These are phyloP conservation scores for Euplagia quadripunctaria DNA, from an alignment of 2,888 invertebrate genomes.

Conservation along the genomic window DNA sequence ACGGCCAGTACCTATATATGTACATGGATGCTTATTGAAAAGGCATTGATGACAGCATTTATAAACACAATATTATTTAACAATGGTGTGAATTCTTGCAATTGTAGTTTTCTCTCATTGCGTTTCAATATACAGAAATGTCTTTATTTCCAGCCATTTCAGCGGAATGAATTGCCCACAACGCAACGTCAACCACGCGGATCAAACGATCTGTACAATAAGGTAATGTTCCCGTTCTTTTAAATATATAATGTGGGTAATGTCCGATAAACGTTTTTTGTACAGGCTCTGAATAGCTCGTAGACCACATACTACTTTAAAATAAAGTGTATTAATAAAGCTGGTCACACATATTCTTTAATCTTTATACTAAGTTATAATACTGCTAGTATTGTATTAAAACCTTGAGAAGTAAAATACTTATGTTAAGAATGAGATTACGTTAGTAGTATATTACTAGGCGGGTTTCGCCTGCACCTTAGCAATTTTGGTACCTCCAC, in stretches of 20 bases:
- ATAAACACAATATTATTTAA: background rate
- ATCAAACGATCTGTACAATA: background rate
- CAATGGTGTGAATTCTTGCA: background rate
- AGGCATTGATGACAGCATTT: conserved; percentile 29
- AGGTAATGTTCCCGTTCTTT: background rate
- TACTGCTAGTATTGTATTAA: too few relatives aligned
- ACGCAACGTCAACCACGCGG: background rate
- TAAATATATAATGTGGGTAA: background rate
- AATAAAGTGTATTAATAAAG: too few relatives aligned
- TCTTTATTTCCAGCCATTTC: background rate
- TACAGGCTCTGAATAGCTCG: too few relatives aligned
- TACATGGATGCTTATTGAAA: conserved; percentile 20
- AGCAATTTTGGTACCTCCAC: too few relatives aligned
- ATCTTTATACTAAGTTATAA: too few relatives aligned
- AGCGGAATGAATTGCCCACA: conserved; percentile 1
- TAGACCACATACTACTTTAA: too few relatives aligned
- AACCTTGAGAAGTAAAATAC: too few relatives aligned
- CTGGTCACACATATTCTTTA: too few relatives aligned
- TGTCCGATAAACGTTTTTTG: too few relatives aligned
- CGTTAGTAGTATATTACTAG: too few relatives aligned
- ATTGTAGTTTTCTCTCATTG: background rate
- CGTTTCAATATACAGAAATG: background rate
- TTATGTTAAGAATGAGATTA: too few relatives aligned
- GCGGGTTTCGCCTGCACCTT: too few relatives aligned
- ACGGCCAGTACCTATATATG: conserved; percentile 19